Conservation (phyloP, 2,113 vertebrate species). For the Thomomys bottae region DNA sequence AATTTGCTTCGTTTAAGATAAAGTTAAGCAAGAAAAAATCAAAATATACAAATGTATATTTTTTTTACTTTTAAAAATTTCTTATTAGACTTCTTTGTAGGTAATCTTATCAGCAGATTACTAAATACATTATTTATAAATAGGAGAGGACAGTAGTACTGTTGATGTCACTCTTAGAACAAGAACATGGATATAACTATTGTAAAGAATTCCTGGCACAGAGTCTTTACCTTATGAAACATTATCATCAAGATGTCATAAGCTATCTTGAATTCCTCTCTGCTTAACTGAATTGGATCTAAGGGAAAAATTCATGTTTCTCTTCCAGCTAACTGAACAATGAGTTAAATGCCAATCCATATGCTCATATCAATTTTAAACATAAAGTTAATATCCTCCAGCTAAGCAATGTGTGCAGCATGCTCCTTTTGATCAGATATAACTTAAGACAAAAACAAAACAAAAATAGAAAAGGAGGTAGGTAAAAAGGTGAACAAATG, state of each 20-base stretch:
- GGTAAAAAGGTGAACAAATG: neutral
- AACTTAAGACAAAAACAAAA: neutral
- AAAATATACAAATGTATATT: neutral
- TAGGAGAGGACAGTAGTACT: neutral
- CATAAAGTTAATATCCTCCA: neutral
- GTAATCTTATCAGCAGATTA: neutral
- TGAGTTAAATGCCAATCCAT: neutral
- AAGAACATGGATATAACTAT: neutral
- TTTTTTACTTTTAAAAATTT: neutral
- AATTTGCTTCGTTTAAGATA: conserved; percentile 52
- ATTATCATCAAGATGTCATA: no score
- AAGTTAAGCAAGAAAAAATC: conserved; percentile 17
- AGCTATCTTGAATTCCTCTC: no score
- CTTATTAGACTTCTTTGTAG: neutral
- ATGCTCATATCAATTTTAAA: neutral
- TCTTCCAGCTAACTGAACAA: no score
- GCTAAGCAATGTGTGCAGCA: neutral
- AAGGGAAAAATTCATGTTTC: no score
- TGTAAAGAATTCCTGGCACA: neutral
- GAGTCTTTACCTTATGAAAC: neutral
- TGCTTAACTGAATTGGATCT: no score
- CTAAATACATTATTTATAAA: neutral
- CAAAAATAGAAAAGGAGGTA: neutral
- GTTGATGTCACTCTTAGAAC: neutral
- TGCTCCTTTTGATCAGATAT: neutral